Evolutionary conservation across 1,140 invertebrate genomes (phyloP), one percentile per base, ranked within the genome.

Genomic region (Trichonephila clavata): DNA sequence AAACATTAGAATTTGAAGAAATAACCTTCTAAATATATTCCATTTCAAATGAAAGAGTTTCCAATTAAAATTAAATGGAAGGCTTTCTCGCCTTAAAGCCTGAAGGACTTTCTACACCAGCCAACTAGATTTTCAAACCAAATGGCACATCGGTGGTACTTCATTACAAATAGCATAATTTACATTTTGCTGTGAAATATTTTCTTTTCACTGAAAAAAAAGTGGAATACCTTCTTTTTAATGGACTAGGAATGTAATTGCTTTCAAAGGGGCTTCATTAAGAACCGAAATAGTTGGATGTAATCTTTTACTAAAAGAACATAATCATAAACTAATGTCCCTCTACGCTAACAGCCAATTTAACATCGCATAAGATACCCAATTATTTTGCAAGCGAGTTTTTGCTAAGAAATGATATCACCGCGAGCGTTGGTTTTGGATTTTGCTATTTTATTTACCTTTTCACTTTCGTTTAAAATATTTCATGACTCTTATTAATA

Each of bases 331-430:
- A 86, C 50, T 86, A 86, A 86, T 86, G 84, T 61, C 21, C n/a
- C 32, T 59, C 59, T n/a, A 61, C n/a, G 24, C 84, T 86, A 86
- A 86, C 84, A 86, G 59, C n/a, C 84, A 86, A 86, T 86, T 86
- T 86, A 61, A 50, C 84, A 60, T 60, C 16, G 24, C 57, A 86
- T 86, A 24, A 86, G 59, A 86, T 86, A 86, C n/a, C 84, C 84
- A 86, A 86, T 86, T 86, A 86, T 50, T 59, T 18, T 6, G 59
- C 43, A 13, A 21, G 80, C 39, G 32, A 18, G 43, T 27, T 21
- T 43, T 71, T n/a, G 8, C 80, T 24, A 14, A 50, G 21, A 83
- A 83, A 50, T 50, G 43, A 27, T 6, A 6, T 1, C 39, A 39
- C 80, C 80, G 43, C n/a, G 24, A 57, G 80, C 39, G 50, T 14